Evolutionary conservation across 2,888 invertebrate species (phyloP).

Genomic region (Ditylenchus weischeri): DNA sequence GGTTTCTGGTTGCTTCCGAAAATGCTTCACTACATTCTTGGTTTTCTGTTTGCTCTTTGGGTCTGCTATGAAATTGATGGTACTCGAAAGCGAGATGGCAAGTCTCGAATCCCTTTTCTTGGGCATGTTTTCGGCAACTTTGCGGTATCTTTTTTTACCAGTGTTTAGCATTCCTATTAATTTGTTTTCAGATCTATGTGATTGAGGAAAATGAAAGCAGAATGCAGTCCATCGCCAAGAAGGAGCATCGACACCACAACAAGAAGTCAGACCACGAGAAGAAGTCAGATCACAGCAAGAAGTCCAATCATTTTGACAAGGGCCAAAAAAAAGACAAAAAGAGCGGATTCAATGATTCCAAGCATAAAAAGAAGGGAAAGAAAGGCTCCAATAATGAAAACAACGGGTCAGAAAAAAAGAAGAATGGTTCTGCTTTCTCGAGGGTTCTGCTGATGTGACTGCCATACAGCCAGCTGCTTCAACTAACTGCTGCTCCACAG

Average conservation of each 20-base stretch:
- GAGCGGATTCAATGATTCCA: too few relatives aligned
- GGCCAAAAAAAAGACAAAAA: neutral
- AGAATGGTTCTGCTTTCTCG: too few relatives aligned
- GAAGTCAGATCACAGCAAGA: neutral
- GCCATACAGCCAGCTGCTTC: too few relatives aligned
- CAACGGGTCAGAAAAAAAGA: too few relatives aligned
- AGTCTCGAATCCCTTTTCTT: neutral
- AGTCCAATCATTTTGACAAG: neutral
- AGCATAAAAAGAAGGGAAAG: too few relatives aligned
- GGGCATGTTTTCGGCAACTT: neutral
- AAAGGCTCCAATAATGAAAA: too few relatives aligned
- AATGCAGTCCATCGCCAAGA: neutral
- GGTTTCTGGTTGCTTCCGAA: too few relatives aligned
- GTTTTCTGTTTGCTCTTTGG: neutral
- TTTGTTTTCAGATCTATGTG: slow-evolving; percentile 2
- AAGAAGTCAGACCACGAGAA: neutral
- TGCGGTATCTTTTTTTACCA: neutral
- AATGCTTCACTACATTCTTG: neutral
- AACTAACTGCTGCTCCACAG: too few relatives aligned
- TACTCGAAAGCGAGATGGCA: neutral
- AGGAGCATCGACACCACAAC: neutral
- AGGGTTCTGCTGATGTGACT: too few relatives aligned
- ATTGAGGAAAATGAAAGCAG: neutral
- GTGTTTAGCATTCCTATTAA: neutral
- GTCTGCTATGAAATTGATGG: slow-evolving; percentile 4